Conservation (phyloP, 1,140 invertebrate species). For the Drosophila kurseongensis region DNA sequence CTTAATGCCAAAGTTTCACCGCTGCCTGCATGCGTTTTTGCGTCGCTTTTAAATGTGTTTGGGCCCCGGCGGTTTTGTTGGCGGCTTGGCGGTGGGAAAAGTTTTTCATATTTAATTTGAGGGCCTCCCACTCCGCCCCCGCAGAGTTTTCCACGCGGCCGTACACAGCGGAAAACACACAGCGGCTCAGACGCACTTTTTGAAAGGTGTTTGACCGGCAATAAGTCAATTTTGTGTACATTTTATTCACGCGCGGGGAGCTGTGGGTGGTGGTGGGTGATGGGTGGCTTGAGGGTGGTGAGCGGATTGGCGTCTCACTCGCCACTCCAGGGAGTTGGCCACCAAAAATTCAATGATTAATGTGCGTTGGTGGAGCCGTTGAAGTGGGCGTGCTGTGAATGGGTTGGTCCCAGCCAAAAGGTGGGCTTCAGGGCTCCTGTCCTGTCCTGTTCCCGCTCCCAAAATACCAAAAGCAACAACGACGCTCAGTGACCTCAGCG, state of each 20-base stretch:
- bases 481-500: slow-evolving; percentile 76
- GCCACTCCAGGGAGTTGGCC: slow-evolving; percentile 71
- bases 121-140: slow-evolving; percentile 25
- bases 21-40: slow-evolving; percentile 53
- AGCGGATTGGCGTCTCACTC: slow-evolving; percentile 29
- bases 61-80: slow-evolving; percentile 45
- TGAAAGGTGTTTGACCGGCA: slow-evolving; percentile 82
- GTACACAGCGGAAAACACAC: slow-evolving; percentile 32
- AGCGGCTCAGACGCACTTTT: slow-evolving; percentile 56
- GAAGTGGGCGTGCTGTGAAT: slow-evolving; percentile 67
- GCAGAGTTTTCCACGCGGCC: slow-evolving; percentile 24
- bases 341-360: slow-evolving; percentile 83
- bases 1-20: slow-evolving; percentile 66
- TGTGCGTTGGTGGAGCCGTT: slow-evolving; percentile 70
- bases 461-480: slow-evolving; percentile 19
- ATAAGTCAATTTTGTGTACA: slow-evolving; percentile 82
- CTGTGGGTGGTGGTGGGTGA: slow-evolving; percentile 4
- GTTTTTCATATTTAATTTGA: slow-evolving; percentile 81
- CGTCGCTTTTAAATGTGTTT: slow-evolving; percentile 72
- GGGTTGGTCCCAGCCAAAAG: slow-evolving; percentile 53
- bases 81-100: slow-evolving; percentile 48
- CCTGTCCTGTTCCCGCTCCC: slow-evolving; percentile 9
- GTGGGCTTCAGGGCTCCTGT: slow-evolving; percentile 25
- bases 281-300: slow-evolving; percentile 17
- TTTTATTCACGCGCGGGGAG: slow-evolving; percentile 65